A percentile compares a stretch with the other conserved stretches of the same genome.
Evolutionary conservation across 1,140 invertebrate genomes (phyloP).

Genomic region (Bacillus rossius): DNA sequence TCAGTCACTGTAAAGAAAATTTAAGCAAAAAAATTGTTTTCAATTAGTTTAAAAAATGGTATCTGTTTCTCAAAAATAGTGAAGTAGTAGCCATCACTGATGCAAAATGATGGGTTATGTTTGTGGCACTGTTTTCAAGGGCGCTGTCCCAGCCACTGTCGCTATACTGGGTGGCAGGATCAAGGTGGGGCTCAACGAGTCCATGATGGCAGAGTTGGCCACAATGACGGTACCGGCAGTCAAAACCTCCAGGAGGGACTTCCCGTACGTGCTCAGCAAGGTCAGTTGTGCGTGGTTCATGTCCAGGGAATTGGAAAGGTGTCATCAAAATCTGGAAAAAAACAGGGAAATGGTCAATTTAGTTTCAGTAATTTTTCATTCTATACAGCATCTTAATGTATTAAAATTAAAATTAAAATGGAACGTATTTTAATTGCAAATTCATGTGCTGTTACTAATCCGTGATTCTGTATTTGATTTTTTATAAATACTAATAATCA

Average conservation of each 20-base stretch:
- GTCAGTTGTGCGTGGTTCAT: conserved; percentile 36
- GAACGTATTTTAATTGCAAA: too few relatives aligned
- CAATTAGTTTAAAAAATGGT: too few relatives aligned
- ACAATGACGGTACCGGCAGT: conserved; percentile 44
- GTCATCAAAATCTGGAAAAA: neutral
- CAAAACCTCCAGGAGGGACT: conserved; percentile 84
- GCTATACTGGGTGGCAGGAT: conserved; percentile 81
- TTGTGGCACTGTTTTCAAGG: conserved; percentile 43
- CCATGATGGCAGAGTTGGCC: conserved; percentile 59
- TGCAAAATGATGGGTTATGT: neutral
- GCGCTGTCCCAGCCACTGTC: conserved; percentile 91
- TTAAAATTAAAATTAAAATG: neutral
- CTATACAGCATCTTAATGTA: neutral
- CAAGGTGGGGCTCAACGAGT: conserved; percentile 65
- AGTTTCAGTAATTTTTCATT: neutral
- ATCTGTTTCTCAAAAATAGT: too few relatives aligned
- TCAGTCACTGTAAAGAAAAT: too few relatives aligned
- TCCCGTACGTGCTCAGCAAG: conserved; percentile 68
- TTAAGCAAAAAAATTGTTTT: too few relatives aligned
- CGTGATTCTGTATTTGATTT: too few relatives aligned
- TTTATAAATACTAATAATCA: too few relatives aligned
- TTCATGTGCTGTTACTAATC: too few relatives aligned
- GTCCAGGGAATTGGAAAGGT: neutral
- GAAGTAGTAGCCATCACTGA: too few relatives aligned
- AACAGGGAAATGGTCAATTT: neutral